Conservation (phyloP, 2,113 vertebrate genomes). For the Nestor notabilis region DNA sequence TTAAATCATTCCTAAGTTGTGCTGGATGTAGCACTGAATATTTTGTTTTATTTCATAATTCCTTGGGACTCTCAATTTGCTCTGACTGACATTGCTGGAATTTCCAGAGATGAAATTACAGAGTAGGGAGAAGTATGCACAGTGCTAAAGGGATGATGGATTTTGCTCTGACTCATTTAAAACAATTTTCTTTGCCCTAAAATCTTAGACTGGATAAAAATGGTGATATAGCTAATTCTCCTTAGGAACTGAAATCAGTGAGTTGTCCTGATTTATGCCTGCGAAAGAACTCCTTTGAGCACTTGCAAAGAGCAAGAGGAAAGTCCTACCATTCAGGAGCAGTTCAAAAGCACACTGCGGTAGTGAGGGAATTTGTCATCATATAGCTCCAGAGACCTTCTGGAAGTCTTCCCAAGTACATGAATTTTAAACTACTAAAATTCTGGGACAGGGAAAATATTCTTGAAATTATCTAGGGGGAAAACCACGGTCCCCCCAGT, state of each 20-base stretch:
- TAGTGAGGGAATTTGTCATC: neutral
- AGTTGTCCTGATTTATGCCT: neutral
- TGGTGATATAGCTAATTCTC: neutral
- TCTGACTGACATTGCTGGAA: neutral
- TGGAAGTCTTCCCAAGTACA: neutral
- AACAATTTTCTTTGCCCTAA: neutral
- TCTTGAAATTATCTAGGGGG: neutral
- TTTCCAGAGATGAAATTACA: slow-evolving; percentile 24
- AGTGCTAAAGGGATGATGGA: neutral
- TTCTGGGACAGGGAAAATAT: neutral
- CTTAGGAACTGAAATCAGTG: neutral
- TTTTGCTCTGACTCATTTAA: slow-evolving; percentile 4
- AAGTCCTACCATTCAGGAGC: neutral
- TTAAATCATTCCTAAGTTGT: neutral
- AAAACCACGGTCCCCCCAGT: neutral
- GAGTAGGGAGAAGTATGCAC: neutral
- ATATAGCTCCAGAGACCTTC: neutral
- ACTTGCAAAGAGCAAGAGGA: neutral
- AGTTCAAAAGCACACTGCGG: neutral
- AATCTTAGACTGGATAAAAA: neutral
- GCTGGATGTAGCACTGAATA: neutral
- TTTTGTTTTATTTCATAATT: slow-evolving; percentile 18
- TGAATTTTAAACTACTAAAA: neutral
- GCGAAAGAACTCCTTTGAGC: neutral
- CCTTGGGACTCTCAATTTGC: neutral